Base-by-base conservation (phyloP, 2,888 invertebrate species). In the Oligia fasciuncula region DNA sequence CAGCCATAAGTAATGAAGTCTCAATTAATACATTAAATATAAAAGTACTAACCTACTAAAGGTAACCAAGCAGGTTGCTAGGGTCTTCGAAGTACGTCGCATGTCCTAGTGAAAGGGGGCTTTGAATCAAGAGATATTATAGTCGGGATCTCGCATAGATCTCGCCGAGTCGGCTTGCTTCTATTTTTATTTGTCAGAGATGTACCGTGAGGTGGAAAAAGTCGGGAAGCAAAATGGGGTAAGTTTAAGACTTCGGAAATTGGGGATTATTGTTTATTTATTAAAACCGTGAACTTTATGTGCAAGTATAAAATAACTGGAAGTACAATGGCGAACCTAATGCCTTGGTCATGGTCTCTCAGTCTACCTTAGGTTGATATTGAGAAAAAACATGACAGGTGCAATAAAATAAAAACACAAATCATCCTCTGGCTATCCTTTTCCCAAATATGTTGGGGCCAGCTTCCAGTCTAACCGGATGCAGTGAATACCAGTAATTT, bases 81-180 rank as follows among this genome's bases (percentile, higher is more conserved):
- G 66, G 85, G 75, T 46, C 78, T 76, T 79, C 62, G 29, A 63
- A 68, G 66, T 75, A 73, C 75, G 62, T 85, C 73, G 68, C 73
- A 65, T 69, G 77, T 81, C 80, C 90, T 91, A 92, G 90, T 89
- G 90, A 92, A 92, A 91, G 92, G 92, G 92, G 92, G 90, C 88
- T 86, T 88, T 90, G 92, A 94, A 94, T 95, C 94, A 93, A 93
- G 94, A 94, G 93, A 96, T 95, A 95, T 96, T 94, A 95, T 96
- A 96, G 95, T 94, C 94, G 95, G 94, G 93, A 91, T 89, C 90
- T 91, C 83, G 85, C 85, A 79, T 83, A 82, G 82, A 83, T 85
- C 85, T 82, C 79, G 60, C 57, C 77, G 71, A 78, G 77, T 62
- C 81, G 80, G 73, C 87, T 91, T 93, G 93, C 93, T 92, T 94